Evolutionary conservation across 2,888 invertebrate species (phyloP).

Genomic region (Carcina quercana): DNA sequence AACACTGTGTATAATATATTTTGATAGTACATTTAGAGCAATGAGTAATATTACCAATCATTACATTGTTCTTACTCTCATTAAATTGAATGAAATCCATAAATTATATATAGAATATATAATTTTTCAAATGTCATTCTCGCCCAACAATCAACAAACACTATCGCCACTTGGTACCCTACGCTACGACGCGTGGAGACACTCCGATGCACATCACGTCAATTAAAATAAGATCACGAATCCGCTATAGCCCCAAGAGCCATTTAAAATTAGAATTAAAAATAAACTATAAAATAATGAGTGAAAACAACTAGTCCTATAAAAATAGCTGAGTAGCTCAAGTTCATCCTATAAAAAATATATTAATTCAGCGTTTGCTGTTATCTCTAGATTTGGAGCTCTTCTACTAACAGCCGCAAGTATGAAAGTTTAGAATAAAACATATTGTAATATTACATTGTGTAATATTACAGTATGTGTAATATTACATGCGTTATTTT

Average conservation of each 20-base stretch:
- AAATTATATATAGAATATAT: constrained; percentile 70
- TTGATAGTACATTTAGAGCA: constrained; percentile 76
- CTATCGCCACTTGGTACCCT: constrained; percentile 28
- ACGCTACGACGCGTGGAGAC: constrained; percentile 1
- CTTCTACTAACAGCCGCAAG: no score
- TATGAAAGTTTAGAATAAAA: no score
- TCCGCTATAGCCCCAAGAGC: no score
- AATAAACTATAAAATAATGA: constrained; percentile 38
- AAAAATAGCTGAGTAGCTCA: constrained; percentile 71
- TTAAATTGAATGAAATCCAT: constrained; percentile 70
- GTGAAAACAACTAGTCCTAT: constrained; percentile 56
- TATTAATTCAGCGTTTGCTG: constrained; percentile 62
- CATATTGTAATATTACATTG: no score
- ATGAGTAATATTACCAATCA: constrained; percentile 75
- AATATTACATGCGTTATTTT: no score
- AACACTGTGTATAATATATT: constrained; percentile 76
- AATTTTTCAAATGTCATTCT: constrained; percentile 64
- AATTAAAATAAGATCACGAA: no score
- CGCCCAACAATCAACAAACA: constrained; percentile 70
- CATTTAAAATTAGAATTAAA: constrained; percentile 40
- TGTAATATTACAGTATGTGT: no score
- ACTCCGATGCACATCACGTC: no score
- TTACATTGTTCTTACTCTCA: constrained; percentile 72
- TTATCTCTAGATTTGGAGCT: no score
- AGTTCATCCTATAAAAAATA: constrained; percentile 72